Evolutionary conservation across 2,888 invertebrate species (phyloP), one percentile per base, ranked within the genome.

Genomic region (Megamerina dolium): DNA sequence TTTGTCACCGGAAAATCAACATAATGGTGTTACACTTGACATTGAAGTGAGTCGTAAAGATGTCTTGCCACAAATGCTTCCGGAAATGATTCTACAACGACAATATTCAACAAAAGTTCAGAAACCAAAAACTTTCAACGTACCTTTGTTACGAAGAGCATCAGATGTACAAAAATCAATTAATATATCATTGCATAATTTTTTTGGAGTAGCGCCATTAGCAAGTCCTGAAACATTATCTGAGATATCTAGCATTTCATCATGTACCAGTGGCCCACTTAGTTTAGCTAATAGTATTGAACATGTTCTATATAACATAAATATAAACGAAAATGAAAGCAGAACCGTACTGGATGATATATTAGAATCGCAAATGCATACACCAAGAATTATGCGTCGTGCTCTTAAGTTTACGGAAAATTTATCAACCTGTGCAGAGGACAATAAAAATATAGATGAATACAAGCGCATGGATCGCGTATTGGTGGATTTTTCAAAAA

Each of bases 181-280:
- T 3, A 78, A 79, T 54, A 60, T 79, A 19, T 72, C 78, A 32
- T 77, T 78, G 54, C 81, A 81, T 53, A 81, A 81, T 55, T 82
- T 81, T 80, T 74, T 79, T 50, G 80, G 82, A 1, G 69, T 81
- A 47, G 89, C 88, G 1, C 88, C 89, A 0, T 64, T 89, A 17
- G 89, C 89, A 9, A 86, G 87, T 39, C 87, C 88, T 0, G 88
- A 89, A 65, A 86, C 85, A 2, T 68, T 89, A 12, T 87, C 86
- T 1, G 87, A 87, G 64, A 78, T 85, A n/a, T 86, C 86, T 3
- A 85, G 85, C 61, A 78, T 85, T 41, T 81, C 82, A 55, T 85
- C 86, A 18, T 75, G 83, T 49, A 77, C 80, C 5, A 81, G 81
- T 52, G 73, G 79, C 40, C 74, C 76, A 33, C 73, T 73, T 48